Percentiles rank a stretch among this genome's conserved stretches.
Conservation (phyloP, 2,113 vertebrate species). For the Macroglossus sobrinus region DNA sequence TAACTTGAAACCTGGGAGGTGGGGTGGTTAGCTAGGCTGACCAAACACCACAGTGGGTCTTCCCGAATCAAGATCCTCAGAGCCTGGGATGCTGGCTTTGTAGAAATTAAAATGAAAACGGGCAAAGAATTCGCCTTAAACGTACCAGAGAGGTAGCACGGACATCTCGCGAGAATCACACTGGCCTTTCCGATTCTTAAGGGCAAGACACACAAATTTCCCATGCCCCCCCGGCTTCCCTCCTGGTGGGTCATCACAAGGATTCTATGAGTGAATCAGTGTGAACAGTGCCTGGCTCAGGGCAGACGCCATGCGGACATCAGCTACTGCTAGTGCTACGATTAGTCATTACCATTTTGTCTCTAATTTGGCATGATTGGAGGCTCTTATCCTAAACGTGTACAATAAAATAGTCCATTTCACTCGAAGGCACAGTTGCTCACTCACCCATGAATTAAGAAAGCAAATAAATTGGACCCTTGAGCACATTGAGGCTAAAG, state of each 20-base stretch:
- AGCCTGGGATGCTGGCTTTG: not conserved
- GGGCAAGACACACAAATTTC: not conserved
- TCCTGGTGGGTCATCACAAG: not conserved
- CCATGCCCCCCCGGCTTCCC: not conserved
- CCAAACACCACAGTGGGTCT: not conserved
- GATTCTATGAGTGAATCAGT: not conserved
- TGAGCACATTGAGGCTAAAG: not conserved
- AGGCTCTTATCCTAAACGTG: not conserved
- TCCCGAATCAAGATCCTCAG: not conserved
- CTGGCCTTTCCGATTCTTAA: not conserved
- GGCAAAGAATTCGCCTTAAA: not conserved
- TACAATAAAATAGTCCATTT: not conserved
- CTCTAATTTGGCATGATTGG: not conserved
- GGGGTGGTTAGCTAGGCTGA: not conserved
- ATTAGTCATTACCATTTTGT: not conserved
- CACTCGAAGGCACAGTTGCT: not conserved
- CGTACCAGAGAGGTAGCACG: not conserved
- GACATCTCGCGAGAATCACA: fast-evolving
- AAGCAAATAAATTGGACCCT: not conserved
- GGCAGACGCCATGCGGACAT: fast-evolving
- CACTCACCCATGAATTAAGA: not conserved
- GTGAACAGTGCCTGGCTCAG: not conserved
- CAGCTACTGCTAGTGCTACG: not conserved
- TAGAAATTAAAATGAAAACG: not conserved
- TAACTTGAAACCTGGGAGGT: not conserved